Conservation (phyloP, 2,113 vertebrate species). For the Peromyscus maniculatus region DNA sequence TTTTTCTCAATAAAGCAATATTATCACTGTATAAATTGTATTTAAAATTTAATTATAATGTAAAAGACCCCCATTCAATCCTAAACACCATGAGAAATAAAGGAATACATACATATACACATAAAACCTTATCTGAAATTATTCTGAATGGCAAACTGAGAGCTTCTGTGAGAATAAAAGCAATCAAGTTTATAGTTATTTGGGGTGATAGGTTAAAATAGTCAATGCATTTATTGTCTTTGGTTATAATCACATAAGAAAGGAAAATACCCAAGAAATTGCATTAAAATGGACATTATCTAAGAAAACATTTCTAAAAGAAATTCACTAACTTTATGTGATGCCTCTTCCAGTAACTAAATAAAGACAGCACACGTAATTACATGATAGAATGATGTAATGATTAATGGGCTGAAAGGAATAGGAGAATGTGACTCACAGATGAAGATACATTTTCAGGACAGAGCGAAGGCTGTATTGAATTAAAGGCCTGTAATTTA, state of each 20-base stretch:
- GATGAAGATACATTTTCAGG: conserved; percentile 62
- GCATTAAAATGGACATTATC: conserved; percentile 59
- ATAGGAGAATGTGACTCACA: conserved; percentile 76
- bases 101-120: neutral
- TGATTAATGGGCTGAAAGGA: conserved; percentile 73
- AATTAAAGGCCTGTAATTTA: conserved; percentile 69
- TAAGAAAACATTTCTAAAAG: conserved; percentile 65
- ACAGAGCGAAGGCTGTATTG: conserved; percentile 68
- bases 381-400: conserved; percentile 69
- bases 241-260: conserved; percentile 42
- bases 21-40: neutral
- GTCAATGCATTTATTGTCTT: conserved; percentile 44
- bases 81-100: neutral
- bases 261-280: conserved; percentile 70
- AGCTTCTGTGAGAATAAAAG: conserved; percentile 30
- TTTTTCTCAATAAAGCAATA: neutral
- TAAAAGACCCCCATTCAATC: neutral
- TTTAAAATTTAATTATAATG: conserved; percentile 40
- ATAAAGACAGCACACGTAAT: conserved; percentile 67
- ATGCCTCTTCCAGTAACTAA: conserved; percentile 76
- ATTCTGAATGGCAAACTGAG: neutral
- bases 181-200: conserved; percentile 30
- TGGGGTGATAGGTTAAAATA: neutral
- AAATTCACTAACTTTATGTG: conserved; percentile 66
- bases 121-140: neutral